phyloP scores from a whole-genome alignment of 2,113 vertebrate genomes.

The Chauna torquata region DNA sequence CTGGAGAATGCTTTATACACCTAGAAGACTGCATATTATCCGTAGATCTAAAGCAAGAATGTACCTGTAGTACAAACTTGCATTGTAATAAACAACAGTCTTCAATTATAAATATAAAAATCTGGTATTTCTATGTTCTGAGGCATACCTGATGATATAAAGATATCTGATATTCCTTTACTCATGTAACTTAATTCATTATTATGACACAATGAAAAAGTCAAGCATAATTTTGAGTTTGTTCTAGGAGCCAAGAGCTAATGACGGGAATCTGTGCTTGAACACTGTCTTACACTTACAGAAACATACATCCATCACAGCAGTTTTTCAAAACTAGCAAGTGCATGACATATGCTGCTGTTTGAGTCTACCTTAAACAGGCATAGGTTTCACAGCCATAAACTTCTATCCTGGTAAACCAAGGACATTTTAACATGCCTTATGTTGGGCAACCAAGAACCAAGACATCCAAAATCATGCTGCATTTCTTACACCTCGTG shows the following conservation, averaged over 20 bases:
- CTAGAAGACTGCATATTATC: background rate
- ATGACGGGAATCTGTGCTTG: background rate
- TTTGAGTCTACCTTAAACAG: background rate
- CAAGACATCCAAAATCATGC: background rate
- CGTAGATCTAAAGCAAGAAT: background rate
- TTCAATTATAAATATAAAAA: background rate
- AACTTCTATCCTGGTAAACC: background rate
- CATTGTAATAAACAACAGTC: background rate
- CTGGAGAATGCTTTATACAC: background rate
- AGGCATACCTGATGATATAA: background rate
- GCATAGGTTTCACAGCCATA: background rate
- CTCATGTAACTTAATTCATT: background rate
- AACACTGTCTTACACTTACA: background rate
- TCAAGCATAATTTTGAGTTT: background rate
- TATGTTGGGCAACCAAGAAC: background rate
- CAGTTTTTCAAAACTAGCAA: background rate
- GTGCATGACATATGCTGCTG: background rate
- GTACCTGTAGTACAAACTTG: background rate
- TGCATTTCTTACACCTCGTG: background rate
- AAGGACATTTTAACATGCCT: background rate
- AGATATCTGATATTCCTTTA: background rate
- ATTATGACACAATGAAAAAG: background rate
- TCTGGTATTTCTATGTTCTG: background rate
- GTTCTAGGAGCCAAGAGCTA: background rate
- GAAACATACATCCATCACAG: rapidly evolving